phyloP scores from a whole-genome alignment of 2,797 vertebrate genomes.

The Anisognathus igniventris region DNA sequence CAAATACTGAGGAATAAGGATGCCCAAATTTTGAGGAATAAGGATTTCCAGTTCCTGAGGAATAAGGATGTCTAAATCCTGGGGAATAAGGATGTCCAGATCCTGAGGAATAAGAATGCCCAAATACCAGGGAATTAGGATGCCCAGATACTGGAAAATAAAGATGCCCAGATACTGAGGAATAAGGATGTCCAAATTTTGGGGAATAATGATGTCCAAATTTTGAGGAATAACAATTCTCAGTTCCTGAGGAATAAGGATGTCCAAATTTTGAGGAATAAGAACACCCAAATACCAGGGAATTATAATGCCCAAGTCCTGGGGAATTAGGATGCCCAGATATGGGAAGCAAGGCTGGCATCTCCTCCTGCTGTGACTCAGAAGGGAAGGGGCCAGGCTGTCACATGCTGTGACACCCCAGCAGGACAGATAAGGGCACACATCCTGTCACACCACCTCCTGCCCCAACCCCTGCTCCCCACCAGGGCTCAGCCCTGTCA shows the following conservation, averaged over 20 bases:
- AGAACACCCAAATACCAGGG: not conserved
- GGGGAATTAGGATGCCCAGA: not conserved
- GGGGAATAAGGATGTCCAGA: not conserved
- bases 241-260: too few relatives aligned
- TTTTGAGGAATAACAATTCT: too few relatives aligned
- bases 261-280: rapidly evolving
- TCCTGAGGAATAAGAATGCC: too few relatives aligned
- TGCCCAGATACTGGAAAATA: not conserved
- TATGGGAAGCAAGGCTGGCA: not conserved
- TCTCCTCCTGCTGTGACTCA: not conserved
- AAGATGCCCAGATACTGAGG: not conserved
- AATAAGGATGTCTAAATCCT: not conserved
- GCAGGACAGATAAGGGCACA: not conserved
- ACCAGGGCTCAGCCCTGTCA: not conserved
- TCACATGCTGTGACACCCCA: not conserved
- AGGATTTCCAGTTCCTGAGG: not conserved
- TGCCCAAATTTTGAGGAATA: not conserved
- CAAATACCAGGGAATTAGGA: rapidly evolving
- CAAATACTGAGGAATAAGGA: not conserved
- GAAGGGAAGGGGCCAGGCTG: not conserved
- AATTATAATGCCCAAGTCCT: not conserved
- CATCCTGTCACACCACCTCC: not conserved
- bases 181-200: too few relatives aligned
- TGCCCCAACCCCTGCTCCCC: not conserved
- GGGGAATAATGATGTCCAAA: not conserved